These are phyloP conservation scores for Ailuropoda melanoleuca DNA, from an alignment of 2,113 vertebrate genomes.

Conservation along the genomic window DNA sequence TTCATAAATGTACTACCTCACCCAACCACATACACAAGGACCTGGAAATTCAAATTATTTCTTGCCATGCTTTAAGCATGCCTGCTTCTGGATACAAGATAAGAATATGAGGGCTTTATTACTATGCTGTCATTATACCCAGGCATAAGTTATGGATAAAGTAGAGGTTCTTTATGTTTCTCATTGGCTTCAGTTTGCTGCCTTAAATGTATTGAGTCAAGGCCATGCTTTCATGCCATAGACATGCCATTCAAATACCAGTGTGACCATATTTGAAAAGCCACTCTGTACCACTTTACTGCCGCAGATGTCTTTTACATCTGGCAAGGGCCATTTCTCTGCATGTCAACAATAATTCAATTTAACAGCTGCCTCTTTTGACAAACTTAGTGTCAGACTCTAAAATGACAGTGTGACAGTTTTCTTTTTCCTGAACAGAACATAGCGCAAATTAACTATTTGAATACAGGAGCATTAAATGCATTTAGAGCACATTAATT, in stretches of 20 bases:
- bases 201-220: constrained; percentile 80
- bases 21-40: constrained; percentile 36
- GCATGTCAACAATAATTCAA: constrained; percentile 89
- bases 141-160: constrained; percentile 77
- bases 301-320: constrained; percentile 90
- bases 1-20: constrained; percentile 69
- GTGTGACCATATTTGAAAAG: constrained; percentile 86
- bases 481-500: constrained; percentile 24
- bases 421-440: constrained; percentile 84
- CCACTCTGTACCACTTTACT: constrained; percentile 85
- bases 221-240: constrained; percentile 82
- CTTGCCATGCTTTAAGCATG: constrained; percentile 69
- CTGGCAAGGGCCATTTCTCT: constrained; percentile 86
- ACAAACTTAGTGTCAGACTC: constrained; percentile 88
- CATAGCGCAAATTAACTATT: constrained; percentile 85
- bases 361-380: constrained; percentile 91
- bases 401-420: constrained; percentile 88
- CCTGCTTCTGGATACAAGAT: constrained; percentile 71
- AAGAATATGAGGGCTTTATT: constrained; percentile 72
- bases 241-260: constrained; percentile 83
- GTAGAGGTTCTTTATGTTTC: constrained; percentile 81
- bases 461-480: constrained; percentile 72
- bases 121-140: constrained; percentile 69
- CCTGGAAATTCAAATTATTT: constrained; percentile 69
- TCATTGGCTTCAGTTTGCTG: constrained; percentile 79